Evolutionary conservation across 2,113 vertebrate genomes (phyloP).

Genomic region (Brachyhypopomus occidentalis): DNA sequence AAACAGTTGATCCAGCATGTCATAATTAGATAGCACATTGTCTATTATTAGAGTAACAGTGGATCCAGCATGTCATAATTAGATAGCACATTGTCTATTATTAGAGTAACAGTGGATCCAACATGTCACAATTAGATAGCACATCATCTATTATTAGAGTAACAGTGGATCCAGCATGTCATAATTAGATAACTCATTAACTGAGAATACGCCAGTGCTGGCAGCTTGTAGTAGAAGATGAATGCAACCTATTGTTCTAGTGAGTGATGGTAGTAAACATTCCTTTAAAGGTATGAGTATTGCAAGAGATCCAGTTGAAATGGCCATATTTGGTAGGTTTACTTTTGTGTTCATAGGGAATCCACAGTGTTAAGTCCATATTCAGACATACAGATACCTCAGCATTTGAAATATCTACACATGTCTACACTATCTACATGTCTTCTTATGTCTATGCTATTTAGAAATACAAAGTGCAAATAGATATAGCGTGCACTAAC

Average conservation of each 20-base stretch:
- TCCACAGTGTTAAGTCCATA: too few relatives aligned
- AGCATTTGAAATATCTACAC: too few relatives aligned
- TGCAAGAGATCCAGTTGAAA: neutral
- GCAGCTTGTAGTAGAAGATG: slow-evolving; percentile 16
- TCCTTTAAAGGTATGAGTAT: neutral
- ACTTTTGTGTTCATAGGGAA: neutral
- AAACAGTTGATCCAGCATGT: too few relatives aligned
- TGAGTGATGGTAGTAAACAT: slow-evolving; percentile 8
- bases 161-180: neutral
- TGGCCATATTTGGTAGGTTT: neutral
- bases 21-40: too few relatives aligned
- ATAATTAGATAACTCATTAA: slow-evolving; percentile 8
- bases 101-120: too few relatives aligned
- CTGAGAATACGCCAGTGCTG: slow-evolving; percentile 1
- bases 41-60: neutral
- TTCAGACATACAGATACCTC: too few relatives aligned
- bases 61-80: neutral
- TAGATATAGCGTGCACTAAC: too few relatives aligned
- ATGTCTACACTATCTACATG: too few relatives aligned
- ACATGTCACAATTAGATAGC: too few relatives aligned
- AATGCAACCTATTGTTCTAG: neutral
- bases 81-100: slow-evolving; percentile 4
- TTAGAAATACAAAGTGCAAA: too few relatives aligned
- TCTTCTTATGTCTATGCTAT: too few relatives aligned
- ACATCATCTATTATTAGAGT: neutral